phyloP scores from a whole-genome alignment of 2,797 vertebrate species.

The Lophius americanus region DNA sequence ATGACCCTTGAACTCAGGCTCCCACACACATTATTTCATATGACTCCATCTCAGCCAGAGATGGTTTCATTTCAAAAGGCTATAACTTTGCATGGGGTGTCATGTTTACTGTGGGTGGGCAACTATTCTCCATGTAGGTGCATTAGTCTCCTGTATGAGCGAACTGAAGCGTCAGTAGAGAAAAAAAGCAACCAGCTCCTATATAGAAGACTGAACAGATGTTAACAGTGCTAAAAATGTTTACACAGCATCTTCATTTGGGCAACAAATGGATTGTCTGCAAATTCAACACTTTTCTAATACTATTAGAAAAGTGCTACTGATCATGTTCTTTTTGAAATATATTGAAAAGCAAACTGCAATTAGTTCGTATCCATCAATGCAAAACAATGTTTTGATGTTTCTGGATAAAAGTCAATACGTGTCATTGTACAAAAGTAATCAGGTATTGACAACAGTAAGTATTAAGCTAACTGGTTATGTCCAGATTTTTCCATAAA shows the following conservation, averaged over 20 bases:
- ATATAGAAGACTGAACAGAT: conserved; percentile 67
- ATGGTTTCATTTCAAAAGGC: conserved; percentile 49
- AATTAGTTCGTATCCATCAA: conserved; percentile 28
- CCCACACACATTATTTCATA: conserved; percentile 58
- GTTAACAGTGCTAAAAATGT: conserved; percentile 58
- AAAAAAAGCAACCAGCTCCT: conserved; percentile 69
- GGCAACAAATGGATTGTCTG: conserved; percentile 23
- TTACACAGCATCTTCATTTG: conserved; percentile 41
- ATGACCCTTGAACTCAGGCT: conserved; percentile 58
- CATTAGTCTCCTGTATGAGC: conserved; percentile 59
- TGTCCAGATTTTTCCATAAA: neutral
- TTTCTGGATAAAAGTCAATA: conserved; percentile 29
- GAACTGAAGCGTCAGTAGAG: conserved; percentile 67
- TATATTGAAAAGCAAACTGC: conserved; percentile 10
- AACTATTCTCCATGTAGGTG: conserved; percentile 40
- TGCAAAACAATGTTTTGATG: conserved; percentile 29
- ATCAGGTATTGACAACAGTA: conserved; percentile 6
- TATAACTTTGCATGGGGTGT: conserved; percentile 34
- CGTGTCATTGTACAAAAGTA: conserved; percentile 3
- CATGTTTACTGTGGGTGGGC: conserved; percentile 57
- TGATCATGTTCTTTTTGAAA: conserved; percentile 43
- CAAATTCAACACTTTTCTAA: conserved; percentile 25
- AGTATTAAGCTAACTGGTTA: conserved; percentile 2
- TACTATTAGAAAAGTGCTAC: conserved; percentile 14
- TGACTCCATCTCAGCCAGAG: conserved; percentile 48